Evolutionary conservation across 2,888 invertebrate species (phyloP).

Genomic region (Hanleya hanleyi): DNA sequence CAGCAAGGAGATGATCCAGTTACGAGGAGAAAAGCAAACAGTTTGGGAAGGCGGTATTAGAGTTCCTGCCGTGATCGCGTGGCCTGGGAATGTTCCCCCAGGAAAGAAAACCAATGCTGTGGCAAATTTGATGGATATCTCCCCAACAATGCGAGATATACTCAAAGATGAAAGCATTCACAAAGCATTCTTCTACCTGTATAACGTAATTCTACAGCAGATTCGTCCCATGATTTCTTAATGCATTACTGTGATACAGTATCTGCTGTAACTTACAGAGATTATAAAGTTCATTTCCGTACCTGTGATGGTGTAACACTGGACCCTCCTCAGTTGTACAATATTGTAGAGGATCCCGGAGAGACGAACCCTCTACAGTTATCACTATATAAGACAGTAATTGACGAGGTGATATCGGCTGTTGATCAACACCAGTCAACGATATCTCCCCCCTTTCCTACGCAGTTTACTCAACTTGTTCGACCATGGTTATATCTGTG

Average conservation of each 20-base stretch:
- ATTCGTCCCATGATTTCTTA: slow-evolving; percentile 21
- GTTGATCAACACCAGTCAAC: not conserved
- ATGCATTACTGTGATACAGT: slow-evolving; percentile 27
- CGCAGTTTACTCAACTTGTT: not conserved
- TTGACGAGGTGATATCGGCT: slow-evolving; percentile 12
- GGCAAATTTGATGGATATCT: slow-evolving; percentile 29
- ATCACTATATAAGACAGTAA: slow-evolving; percentile 7
- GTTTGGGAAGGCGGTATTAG: slow-evolving; percentile 28
- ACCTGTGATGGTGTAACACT: slow-evolving; percentile 17
- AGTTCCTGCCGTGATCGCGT: slow-evolving; percentile 27
- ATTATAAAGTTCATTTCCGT: slow-evolving; percentile 27
- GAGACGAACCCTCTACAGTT: slow-evolving; percentile 19
- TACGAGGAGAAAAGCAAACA: slow-evolving; percentile 25
- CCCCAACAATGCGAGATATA: slow-evolving; percentile 27
- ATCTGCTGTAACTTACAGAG: slow-evolving; percentile 24
- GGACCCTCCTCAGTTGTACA: slow-evolving; percentile 19
- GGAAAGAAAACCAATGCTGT: slow-evolving; percentile 12
- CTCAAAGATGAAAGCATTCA: not conserved
- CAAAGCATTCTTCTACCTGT: slow-evolving; percentile 11
- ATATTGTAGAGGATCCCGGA: slow-evolving; percentile 26
- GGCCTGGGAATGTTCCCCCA: slow-evolving; percentile 17
- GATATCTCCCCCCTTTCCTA: not conserved
- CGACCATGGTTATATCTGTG: not conserved
- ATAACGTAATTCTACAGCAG: slow-evolving; percentile 2
- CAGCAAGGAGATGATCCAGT: not conserved